Evolutionary conservation across 2,797 vertebrate species (phyloP).

Genomic region (Paguma larvata): DNA sequence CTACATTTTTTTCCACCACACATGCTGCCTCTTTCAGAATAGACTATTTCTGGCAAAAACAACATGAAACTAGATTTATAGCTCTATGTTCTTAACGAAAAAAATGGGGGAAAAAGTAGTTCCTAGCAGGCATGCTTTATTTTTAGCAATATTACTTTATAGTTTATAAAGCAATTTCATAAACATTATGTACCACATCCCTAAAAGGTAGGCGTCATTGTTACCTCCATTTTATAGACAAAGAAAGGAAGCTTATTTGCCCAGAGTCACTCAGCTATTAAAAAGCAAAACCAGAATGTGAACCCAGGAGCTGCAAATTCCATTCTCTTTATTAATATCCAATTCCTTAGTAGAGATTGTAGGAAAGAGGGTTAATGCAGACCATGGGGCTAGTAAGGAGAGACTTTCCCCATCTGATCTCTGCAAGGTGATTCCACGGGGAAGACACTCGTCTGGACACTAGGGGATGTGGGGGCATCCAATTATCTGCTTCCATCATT

Average conservation of each 20-base stretch:
- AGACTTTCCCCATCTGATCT: neutral
- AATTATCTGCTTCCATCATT: neutral
- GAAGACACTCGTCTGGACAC: neutral
- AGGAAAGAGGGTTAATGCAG: neutral
- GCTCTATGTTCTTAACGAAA: conserved; percentile 45
- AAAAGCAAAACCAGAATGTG: neutral
- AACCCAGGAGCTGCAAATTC: neutral
- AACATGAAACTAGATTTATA: conserved; percentile 76
- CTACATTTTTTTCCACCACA: conserved; percentile 32
- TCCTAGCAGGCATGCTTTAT: conserved; percentile 68
- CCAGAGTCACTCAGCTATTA: neutral
- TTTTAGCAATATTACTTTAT: conserved; percentile 76
- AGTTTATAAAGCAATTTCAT: conserved; percentile 64
- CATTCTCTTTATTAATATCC: neutral
- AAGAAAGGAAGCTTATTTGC: neutral
- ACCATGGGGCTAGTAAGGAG: neutral
- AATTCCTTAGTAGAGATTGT: neutral
- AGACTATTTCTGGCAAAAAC: conserved; percentile 80
- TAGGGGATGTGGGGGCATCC: accelerated
- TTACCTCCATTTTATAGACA: conserved; percentile 49
- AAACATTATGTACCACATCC: conserved; percentile 46
- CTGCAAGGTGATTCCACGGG: neutral
- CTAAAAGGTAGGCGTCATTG: neutral
- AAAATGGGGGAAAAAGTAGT: neutral
- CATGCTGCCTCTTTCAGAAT: conserved; percentile 79